Conservation (phyloP, 2,888 invertebrate species). For the Trichogramma evanescens region DNA sequence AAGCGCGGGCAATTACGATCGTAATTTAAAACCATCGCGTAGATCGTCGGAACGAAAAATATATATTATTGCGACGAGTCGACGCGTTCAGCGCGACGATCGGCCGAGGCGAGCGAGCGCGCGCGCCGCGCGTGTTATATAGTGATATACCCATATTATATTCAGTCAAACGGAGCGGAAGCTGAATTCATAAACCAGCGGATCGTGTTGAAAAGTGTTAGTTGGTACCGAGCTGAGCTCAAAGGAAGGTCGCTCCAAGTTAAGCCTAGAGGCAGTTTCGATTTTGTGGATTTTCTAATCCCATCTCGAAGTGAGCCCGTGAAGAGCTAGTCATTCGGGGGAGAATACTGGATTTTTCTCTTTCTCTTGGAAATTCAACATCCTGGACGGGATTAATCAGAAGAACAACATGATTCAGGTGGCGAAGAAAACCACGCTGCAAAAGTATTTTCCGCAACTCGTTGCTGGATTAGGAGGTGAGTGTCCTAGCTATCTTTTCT, state of each 20-base stretch:
- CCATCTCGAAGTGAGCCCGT: neutral
- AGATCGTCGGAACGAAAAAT: too few species aligned
- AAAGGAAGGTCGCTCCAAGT: neutral
- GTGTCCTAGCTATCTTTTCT: neutral
- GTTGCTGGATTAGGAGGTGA: slow-evolving; percentile 18
- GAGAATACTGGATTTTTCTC: neutral
- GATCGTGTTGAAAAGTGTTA: neutral
- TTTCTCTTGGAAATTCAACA: neutral
- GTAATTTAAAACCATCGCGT: too few species aligned
- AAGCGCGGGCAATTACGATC: too few species aligned
- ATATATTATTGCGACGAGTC: too few species aligned
- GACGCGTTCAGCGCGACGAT: too few species aligned
- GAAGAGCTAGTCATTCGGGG: neutral
- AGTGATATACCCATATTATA: too few species aligned
- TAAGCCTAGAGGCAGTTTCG: neutral
- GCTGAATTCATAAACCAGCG: too few species aligned
- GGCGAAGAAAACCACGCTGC: slow-evolving; percentile 6
- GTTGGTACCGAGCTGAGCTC: slow-evolving; percentile 7
- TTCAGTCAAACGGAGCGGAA: too few species aligned
- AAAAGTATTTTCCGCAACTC: slow-evolving; percentile 13
- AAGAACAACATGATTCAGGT: slow-evolving; percentile 11
- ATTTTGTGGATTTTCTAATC: neutral
- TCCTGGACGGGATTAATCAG: too few species aligned
- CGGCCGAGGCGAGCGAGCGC: too few species aligned
- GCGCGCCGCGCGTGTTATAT: too few species aligned